phyloP scores from a whole-genome alignment of 2,888 invertebrate genomes.

The Pachycephus smyrnensis region DNA sequence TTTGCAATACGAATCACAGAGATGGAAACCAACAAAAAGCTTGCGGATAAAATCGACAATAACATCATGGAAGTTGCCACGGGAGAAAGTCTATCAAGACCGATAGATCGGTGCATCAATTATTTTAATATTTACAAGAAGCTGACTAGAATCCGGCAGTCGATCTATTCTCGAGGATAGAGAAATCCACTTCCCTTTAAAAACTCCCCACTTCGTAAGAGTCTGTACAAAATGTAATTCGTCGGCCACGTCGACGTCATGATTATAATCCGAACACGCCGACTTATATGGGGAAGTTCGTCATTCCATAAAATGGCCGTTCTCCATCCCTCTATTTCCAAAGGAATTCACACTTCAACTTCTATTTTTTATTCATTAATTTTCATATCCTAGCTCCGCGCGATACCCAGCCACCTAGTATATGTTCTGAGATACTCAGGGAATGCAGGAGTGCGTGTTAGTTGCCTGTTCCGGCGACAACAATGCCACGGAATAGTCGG shows the following conservation, averaged over 20 bases:
- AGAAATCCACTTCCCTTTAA: slow-evolving; percentile 16
- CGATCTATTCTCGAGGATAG: slow-evolving; percentile 6
- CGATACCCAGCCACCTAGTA: slow-evolving; percentile 11
- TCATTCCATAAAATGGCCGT: background rate
- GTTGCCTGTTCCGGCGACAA: slow-evolving; percentile 75
- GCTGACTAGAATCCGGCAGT: slow-evolving; percentile 28
- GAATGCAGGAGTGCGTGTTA: slow-evolving; percentile 69
- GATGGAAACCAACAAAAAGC: background rate
- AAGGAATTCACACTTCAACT: slow-evolving; percentile 1
- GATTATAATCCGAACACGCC: background rate
- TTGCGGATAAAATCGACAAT: background rate
- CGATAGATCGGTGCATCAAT: background rate
- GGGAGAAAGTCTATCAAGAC: slow-evolving; percentile 14
- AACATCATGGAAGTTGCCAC: slow-evolving; percentile 32
- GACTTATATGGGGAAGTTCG: background rate
- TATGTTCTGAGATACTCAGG: slow-evolving; percentile 45
- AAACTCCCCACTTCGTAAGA: slow-evolving; percentile 18
- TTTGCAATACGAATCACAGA: background rate
- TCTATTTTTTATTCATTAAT: slow-evolving; percentile 19
- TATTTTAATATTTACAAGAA: slow-evolving; percentile 45
- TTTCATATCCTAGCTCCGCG: slow-evolving; percentile 40
- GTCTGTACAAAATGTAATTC: slow-evolving; percentile 45
- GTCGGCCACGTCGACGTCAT: background rate
- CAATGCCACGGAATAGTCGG: slow-evolving; percentile 81
- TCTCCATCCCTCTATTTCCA: background rate